Conservation (phyloP, 2,797 vertebrate genomes). For the Hoplostethus mediterraneus region DNA sequence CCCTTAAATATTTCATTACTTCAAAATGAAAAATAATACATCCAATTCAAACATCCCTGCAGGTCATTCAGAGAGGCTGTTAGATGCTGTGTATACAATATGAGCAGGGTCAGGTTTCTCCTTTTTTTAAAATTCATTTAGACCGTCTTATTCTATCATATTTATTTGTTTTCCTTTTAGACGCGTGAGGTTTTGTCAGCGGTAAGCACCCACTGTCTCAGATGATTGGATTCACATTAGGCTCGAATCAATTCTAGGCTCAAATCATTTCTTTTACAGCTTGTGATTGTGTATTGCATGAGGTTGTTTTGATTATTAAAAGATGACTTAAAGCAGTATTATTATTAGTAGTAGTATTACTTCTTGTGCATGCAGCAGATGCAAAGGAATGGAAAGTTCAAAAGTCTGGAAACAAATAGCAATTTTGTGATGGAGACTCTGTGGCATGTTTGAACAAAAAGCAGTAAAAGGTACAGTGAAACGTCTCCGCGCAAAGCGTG, state of each 20-base stretch:
- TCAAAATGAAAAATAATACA: conserved; percentile 82
- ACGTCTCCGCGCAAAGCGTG: conserved; percentile 14
- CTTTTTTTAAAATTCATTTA: conserved; percentile 3
- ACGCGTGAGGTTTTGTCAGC: conserved; percentile 15
- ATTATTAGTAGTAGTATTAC: too few relatives aligned
- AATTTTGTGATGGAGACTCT: background rate
- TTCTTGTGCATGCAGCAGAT: background rate
- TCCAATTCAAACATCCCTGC: conserved; percentile 78
- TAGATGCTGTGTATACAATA: conserved; percentile 57
- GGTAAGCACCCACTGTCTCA: background rate
- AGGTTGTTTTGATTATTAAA: background rate
- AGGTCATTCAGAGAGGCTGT: conserved; percentile 70
- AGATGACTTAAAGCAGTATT: background rate
- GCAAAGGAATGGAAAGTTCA: background rate
- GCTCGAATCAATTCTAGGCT: background rate
- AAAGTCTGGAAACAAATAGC: background rate
- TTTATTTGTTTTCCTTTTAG: conserved; percentile 36
- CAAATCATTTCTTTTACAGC: background rate
- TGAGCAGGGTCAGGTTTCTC: conserved; percentile 18
- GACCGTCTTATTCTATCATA: conserved; percentile 9
- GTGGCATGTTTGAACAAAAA: background rate
- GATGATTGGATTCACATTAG: conserved; percentile 5
- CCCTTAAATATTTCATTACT: conserved; percentile 86
- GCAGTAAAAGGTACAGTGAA: conserved; percentile 1
- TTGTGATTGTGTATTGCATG: conserved; percentile 17